Base-by-base conservation (phyloP, 2,113 vertebrate species). In the Antennarius striatus region DNA sequence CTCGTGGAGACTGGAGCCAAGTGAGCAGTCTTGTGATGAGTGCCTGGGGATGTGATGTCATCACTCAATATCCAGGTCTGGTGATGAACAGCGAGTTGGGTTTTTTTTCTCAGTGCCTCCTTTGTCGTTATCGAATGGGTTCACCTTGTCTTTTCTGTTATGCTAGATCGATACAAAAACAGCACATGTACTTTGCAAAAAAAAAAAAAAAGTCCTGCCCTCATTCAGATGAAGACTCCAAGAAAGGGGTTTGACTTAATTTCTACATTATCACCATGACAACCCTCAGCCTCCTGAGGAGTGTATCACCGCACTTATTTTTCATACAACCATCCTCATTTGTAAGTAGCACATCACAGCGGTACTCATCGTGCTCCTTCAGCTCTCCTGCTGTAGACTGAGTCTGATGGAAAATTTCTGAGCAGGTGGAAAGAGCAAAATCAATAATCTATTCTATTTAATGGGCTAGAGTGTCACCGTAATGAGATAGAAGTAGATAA, bases 381-480 rank as follows among this genome's bases (percentile, higher is more conserved):
- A 62, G 81, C 74, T 68, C 57, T 77, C 70, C 83, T 70, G 71
- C 74, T 63, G 78, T 80, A 75, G 65, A 50, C 50, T 85, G 65
- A 68, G 75, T 65, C 86, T 87, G 87, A 86, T 86, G 85, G 89
- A 92, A 90, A 91, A 88, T 86, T 90, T 89, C 83, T 85, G 84
- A 76, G 86, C 78, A 65, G 79, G 78, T 63, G 72, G 87, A 88
- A 86, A 92, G 85, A 88, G 87, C 69, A 88, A 91, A 92, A 93
- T 93, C 92, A 91, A 94, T 93, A 92, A 92, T 93, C 90, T 91
- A 90, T 93, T 93, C 85, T 87, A 88, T 91, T 92, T 91, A 91
- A 92, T 92, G 86, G 86, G 85, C 86, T 85, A 57, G 65, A 88
- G 86, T 91, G 90, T 91, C 89, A 86, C 72, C 56, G 80, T 88